Evolutionary conservation across 1,140 invertebrate genomes (phyloP).

Genomic region (Eueides isabella): DNA sequence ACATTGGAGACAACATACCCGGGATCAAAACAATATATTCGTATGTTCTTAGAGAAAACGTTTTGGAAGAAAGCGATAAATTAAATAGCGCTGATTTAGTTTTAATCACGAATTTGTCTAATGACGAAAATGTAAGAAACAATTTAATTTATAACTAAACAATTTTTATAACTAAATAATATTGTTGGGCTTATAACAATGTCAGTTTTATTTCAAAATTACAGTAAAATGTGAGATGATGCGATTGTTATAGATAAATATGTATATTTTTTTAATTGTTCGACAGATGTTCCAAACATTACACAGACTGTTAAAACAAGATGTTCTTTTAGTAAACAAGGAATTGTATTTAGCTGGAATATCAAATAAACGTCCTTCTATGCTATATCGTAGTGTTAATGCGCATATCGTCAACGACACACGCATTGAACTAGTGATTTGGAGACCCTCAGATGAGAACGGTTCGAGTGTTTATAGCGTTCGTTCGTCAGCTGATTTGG

Average conservation of each 20-base stretch:
- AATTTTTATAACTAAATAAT: no score
- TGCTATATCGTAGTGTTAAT: slow-evolving; percentile 17
- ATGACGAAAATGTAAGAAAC: slow-evolving; percentile 18
- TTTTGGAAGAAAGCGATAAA: slow-evolving; percentile 3
- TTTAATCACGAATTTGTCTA: slow-evolving; percentile 20
- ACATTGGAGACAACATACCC: neutral
- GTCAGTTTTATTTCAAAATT: no score
- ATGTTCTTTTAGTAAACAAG: slow-evolving; percentile 28
- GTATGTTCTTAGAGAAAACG: slow-evolving; percentile 3
- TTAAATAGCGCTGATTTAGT: slow-evolving; percentile 5
- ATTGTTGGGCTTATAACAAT: no score
- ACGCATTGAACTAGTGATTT: slow-evolving; percentile 37
- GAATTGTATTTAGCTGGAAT: neutral
- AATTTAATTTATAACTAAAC: neutral
- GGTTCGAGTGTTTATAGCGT: slow-evolving; percentile 41
- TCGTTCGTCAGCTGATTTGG: slow-evolving; percentile 38
- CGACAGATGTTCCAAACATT: slow-evolving; percentile 18
- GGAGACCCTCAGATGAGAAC: slow-evolving; percentile 38
- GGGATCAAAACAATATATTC: slow-evolving; percentile 13
- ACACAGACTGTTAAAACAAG: neutral
- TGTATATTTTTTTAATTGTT: neutral
- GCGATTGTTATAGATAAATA: neutral
- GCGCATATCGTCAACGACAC: neutral
- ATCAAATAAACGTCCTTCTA: slow-evolving; percentile 12
- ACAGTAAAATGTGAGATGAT: no score